Evolutionary conservation across 92 coral and sea anemone species (phyloP).

Genomic region (Ricordea florida): DNA sequence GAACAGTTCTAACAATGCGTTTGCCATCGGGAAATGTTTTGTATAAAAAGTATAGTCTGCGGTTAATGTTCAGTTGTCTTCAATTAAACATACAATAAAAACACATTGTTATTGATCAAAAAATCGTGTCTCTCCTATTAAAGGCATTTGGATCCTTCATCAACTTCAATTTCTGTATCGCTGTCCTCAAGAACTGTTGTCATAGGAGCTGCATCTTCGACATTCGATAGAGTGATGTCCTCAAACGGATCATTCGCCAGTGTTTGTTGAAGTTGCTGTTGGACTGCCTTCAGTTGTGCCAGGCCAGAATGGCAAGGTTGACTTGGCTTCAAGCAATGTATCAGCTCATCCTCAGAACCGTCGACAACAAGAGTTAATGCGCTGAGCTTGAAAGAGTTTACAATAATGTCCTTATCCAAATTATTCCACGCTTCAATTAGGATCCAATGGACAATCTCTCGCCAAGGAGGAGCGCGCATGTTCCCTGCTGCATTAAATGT

Average conservation of each 20-base stretch:
- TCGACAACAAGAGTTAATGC: conserved; percentile 33
- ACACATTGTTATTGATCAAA: background rate
- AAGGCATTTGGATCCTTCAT: conserved; percentile 23
- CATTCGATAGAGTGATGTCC: conserved; percentile 19
- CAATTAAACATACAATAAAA: conserved; percentile 14
- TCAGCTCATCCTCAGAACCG: conserved; percentile 1
- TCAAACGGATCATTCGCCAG: background rate
- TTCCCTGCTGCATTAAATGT: conserved; percentile 43
- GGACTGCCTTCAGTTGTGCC: conserved; percentile 41
- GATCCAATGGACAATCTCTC: conserved; percentile 8
- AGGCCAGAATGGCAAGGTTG: conserved; percentile 30
- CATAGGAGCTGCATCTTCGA: conserved; percentile 53
- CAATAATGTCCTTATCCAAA: conserved; percentile 34
- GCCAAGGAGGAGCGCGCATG: conserved; percentile 42
- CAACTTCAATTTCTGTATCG: conserved; percentile 44
- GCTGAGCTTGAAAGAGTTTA: conserved; percentile 47
- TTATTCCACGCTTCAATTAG: background rate
- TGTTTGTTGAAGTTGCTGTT: conserved; percentile 35
- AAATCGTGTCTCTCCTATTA: background rate
- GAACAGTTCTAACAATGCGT: conserved; percentile 1
- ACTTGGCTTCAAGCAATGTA: conserved; percentile 26
- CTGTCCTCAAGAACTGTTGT: conserved; percentile 43
- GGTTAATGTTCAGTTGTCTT: conserved; percentile 18
- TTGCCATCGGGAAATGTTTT: conserved; percentile 8
- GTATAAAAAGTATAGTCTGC: conserved; percentile 8